phyloP scores from a whole-genome alignment of 2,888 invertebrate species.

The Lepidochrysops patricia region DNA sequence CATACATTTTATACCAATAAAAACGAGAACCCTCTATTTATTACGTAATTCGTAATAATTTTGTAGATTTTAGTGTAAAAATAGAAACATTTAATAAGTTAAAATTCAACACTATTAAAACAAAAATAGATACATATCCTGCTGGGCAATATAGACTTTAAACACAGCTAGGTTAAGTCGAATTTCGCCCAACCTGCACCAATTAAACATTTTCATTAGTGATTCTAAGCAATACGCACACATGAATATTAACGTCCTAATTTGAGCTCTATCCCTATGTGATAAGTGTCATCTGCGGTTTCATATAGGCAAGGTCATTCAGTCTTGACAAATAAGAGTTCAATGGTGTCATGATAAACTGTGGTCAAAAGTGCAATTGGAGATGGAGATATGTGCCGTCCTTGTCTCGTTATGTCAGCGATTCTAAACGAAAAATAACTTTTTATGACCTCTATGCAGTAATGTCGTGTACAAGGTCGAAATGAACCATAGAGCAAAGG shows the following conservation, averaged over 20 bases:
- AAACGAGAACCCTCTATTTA: too few relatives aligned
- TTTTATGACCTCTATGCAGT: too few relatives aligned
- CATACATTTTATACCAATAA: too few relatives aligned
- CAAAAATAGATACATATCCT: not conserved
- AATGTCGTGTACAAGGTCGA: too few relatives aligned
- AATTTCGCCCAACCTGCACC: not conserved
- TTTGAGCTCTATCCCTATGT: not conserved
- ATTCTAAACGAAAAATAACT: too few relatives aligned
- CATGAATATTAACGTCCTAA: not conserved
- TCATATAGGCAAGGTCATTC: not conserved
- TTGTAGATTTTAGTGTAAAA: too few relatives aligned
- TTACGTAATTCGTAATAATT: too few relatives aligned
- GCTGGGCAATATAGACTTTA: not conserved
- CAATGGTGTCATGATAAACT: slow-evolving; percentile 2
- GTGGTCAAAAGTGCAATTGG: not conserved
- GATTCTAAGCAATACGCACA: not conserved
- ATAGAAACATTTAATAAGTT: not conserved
- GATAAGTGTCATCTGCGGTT: not conserved
- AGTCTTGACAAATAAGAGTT: slow-evolving; percentile 3
- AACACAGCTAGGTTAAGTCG: not conserved
- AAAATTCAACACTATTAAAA: not conserved
- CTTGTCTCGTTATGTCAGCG: not conserved
- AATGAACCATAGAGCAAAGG: too few relatives aligned
- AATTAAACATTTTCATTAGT: slow-evolving; percentile 5
- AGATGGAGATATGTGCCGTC: not conserved